These are phyloP conservation scores for Elephantulus edwardii DNA, from an alignment of 2,113 vertebrate species.

Conservation along the genomic window DNA sequence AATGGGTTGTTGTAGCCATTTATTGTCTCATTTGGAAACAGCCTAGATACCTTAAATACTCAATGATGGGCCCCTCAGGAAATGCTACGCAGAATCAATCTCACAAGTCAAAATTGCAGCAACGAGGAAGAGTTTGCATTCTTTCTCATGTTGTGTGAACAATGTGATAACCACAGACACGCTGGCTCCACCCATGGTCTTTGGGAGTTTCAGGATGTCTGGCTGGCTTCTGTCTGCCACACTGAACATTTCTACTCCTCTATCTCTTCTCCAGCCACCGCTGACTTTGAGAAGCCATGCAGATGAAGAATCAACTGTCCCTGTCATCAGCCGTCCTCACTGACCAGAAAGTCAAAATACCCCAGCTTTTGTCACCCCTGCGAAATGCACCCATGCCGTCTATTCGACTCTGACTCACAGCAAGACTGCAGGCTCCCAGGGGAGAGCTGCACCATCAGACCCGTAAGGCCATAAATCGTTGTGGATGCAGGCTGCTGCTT, in stretches of 20 bases:
- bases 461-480: too few relatives aligned
- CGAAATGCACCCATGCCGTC: too few relatives aligned
- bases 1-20: neutral
- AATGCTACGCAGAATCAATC: constrained; percentile 47
- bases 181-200: neutral
- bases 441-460: too few relatives aligned
- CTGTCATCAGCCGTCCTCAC: neutral
- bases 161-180: neutral
- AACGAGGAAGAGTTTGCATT: constrained; percentile 59
- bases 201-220: neutral
- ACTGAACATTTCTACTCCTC: neutral
- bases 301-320: neutral
- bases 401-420: too few relatives aligned
- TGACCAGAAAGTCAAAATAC: neutral
- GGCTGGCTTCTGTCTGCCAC: neutral
- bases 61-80: constrained; percentile 34
- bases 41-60: neutral
- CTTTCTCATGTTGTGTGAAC: constrained; percentile 28
- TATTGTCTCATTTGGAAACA: constrained; percentile 3
- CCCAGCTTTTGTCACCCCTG: neutral
- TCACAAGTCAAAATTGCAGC: constrained; percentile 38
- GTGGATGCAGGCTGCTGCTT: too few relatives aligned
- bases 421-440: too few relatives aligned
- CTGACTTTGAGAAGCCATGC: neutral
- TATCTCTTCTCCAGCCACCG: neutral